These are phyloP conservation scores for Aphidius colemani DNA, from an alignment of 2,888 invertebrate species.

Conservation along the genomic window DNA sequence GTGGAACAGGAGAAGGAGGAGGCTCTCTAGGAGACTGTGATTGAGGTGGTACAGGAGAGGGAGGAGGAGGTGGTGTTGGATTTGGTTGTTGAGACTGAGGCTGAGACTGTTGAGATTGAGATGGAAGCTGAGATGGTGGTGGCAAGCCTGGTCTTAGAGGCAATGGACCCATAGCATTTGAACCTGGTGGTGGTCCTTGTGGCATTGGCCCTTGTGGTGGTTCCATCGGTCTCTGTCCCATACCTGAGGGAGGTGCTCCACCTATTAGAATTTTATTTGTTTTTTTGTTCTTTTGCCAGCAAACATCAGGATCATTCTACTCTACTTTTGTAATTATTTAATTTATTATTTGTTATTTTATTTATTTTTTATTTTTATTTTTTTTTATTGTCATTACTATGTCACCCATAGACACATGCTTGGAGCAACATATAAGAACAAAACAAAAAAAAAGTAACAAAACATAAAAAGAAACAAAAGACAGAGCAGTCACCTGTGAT, in stretches of 20 bases:
- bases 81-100: background rate
- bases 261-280: constrained; percentile 46
- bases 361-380: background rate
- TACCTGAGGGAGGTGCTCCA: constrained; percentile 53
- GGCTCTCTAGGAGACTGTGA: constrained; percentile 30
- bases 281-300: constrained; percentile 29
- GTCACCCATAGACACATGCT: background rate
- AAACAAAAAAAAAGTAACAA: background rate
- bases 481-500: constrained; percentile 47
- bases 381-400: background rate
- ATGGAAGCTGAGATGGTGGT: constrained; percentile 39
- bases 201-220: constrained; percentile 47
- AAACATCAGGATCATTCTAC: constrained; percentile 46
- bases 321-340: constrained; percentile 44
- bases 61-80: background rate
- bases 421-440: constrained; percentile 4
- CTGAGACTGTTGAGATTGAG: background rate
- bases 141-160: constrained; percentile 48
- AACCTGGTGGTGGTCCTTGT: constrained; percentile 49
- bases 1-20: constrained; percentile 32
- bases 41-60: constrained; percentile 6
- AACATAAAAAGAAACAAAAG: constrained; percentile 39
- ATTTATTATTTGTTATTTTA: background rate
- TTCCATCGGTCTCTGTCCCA: constrained; percentile 52
- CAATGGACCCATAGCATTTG: constrained; percentile 45